Evolutionary conservation across 1,140 invertebrate species (phyloP).

Genomic region (Zelostemma sp.): DNA sequence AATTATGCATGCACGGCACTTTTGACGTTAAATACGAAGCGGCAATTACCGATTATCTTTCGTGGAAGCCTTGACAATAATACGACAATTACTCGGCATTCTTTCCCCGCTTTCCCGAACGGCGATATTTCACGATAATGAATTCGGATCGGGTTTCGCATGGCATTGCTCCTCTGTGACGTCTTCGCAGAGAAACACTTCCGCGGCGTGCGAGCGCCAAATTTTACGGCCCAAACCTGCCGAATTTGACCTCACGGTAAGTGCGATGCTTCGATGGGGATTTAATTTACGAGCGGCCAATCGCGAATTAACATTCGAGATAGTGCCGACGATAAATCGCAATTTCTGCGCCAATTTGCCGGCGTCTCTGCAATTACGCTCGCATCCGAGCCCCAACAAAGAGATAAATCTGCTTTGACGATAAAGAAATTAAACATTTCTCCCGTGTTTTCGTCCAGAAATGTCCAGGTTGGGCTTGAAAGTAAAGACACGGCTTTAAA

Average conservation of each 20-base stretch:
- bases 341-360: constrained; percentile 24
- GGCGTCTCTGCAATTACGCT: constrained; percentile 14
- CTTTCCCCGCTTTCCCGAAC: background rate
- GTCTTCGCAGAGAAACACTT: background rate
- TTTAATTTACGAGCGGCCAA: constrained; percentile 19
- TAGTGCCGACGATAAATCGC: constrained; percentile 20
- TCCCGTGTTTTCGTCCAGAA: no score
- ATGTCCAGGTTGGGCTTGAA: no score
- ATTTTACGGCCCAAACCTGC: background rate
- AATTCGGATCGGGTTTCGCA: constrained; percentile 1
- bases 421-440: constrained; percentile 21
- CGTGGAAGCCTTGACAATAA: constrained; percentile 23
- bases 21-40: constrained; percentile 44
- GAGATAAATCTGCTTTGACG: constrained; percentile 22
- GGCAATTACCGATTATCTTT: constrained; percentile 52
- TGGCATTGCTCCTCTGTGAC: background rate
- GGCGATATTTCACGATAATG: background rate
- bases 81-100: constrained; percentile 12
- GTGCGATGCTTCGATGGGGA: background rate
- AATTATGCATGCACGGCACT: constrained; percentile 27
- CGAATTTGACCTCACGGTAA: constrained; percentile 5
- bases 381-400: constrained; percentile 22
- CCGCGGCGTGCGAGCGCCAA: background rate
- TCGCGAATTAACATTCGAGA: constrained; percentile 18
- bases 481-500: no score